Base-by-base conservation (phyloP, 2,797 vertebrate genomes). In the Sebastes goodei region DNA sequence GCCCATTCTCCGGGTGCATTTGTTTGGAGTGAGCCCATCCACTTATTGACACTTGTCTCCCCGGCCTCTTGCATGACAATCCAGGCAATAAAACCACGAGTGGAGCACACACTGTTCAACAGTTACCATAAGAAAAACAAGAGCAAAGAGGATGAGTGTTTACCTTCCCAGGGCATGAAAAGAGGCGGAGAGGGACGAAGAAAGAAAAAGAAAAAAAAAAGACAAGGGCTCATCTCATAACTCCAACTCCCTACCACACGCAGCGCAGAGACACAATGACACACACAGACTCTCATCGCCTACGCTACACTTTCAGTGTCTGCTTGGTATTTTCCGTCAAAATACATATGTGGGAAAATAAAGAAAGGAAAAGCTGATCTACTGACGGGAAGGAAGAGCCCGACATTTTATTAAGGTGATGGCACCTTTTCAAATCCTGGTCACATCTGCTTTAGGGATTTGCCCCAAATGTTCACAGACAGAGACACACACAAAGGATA, bases 1-100 rank as follows among this genome's bases (percentile, higher is more conserved):
- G 81, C 80, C 91, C 77, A 87, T 93, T 94, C 92, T 90, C 85
- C 56, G 38, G 77, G 78, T 1, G 68, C 86, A 89, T 94, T 92
- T 96, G 93, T 96, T 94, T 94, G 91, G 92, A 93, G 69, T 92
- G 92, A 93, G 91, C 86, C 88, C 88, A 87, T 94, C 92, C 90
- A 94, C 94, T 96, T 96, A 95, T 95, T 95, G 95, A 95, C 95
- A 95, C 93, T 96, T 77, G 90, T 90, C 93, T 92, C 86, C 61
- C 57, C 81, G 63, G 83, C 88, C 90, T 91, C 90, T 87, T 84
- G 90, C 92, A 95, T 95, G 93, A 94, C 94, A 96, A 95, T 95
- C 89, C 81, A 86, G 82, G 93, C 95, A 95, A 95, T 95, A 95
- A 95, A 96, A 93, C 84, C 93, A 93, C 68, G 68, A 96, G 95